Conservation (phyloP, 2,888 invertebrate species). For the Cephonodes hylas region DNA sequence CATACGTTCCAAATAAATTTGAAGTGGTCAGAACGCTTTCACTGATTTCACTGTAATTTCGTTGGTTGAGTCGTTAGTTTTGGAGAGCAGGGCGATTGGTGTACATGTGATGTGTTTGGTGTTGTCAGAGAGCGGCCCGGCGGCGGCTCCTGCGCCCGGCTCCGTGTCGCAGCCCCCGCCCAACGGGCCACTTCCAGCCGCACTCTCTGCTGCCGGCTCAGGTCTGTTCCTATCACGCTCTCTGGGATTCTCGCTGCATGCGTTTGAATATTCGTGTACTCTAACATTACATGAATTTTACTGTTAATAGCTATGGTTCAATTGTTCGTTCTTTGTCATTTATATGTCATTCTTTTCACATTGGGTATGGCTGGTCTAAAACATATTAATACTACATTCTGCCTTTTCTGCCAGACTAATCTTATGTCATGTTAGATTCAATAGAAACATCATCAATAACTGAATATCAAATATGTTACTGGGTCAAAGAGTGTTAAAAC, state of each 20-base stretch:
- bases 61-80: no score
- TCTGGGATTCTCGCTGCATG: not conserved
- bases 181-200: conserved; percentile 38
- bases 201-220: conserved; percentile 17
- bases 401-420: not conserved
- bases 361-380: not conserved
- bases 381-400: not conserved
- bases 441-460: not conserved
- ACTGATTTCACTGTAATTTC: no score
- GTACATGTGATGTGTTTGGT: not conserved
- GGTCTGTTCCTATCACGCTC: not conserved
- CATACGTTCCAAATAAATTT: no score
- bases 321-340: not conserved
- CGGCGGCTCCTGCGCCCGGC: no score
- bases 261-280: not conserved
- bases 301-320: not conserved
- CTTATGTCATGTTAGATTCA: not conserved
- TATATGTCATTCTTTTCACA: not conserved
- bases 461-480: no score
- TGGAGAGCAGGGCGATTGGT: no score
- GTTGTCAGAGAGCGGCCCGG: conserved; percentile 27
- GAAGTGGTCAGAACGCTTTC: no score
- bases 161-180: conserved; percentile 31
- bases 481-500: no score
- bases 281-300: not conserved